Conservation (phyloP, 2,113 vertebrate species). For the Callospermophilus lateralis region DNA sequence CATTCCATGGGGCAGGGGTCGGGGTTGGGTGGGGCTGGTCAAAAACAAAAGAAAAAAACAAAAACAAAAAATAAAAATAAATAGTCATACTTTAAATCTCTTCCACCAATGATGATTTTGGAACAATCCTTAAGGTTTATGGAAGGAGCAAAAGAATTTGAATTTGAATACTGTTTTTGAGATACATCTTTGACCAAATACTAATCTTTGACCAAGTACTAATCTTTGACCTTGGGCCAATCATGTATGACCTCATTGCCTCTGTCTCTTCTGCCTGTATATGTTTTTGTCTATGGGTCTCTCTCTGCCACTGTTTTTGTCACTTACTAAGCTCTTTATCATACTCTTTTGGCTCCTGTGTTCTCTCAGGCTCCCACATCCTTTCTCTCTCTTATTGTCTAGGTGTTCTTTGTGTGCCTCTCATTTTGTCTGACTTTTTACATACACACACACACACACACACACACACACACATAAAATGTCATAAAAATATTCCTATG, state of each 20-base stretch:
- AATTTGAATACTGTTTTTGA: neutral
- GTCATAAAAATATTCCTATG: neutral
- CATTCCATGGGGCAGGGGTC: neutral
- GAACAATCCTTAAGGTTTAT: neutral
- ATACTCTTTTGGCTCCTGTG: neutral
- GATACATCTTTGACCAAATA: neutral
- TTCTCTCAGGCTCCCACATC: neutral
- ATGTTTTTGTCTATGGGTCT: neutral
- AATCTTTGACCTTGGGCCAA: neutral
- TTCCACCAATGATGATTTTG: neutral
- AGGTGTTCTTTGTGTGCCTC: neutral
- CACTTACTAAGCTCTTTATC: neutral
- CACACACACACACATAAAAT: neutral
- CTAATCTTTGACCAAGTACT: neutral
- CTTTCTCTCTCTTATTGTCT: neutral
- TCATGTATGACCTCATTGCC: neutral
- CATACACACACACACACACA: neutral
- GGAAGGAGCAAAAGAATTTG: neutral
- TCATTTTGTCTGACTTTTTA: neutral
- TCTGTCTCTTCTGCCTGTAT: neutral
- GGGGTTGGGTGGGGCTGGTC: accelerated
- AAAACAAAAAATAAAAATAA: neutral
- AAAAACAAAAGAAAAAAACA: neutral
- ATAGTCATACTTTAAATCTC: neutral
- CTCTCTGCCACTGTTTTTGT: neutral